Evolutionary conservation across 2,888 invertebrate species (phyloP), one percentile per base, ranked within the genome.

Genomic region (Apotomis turbidana): DNA sequence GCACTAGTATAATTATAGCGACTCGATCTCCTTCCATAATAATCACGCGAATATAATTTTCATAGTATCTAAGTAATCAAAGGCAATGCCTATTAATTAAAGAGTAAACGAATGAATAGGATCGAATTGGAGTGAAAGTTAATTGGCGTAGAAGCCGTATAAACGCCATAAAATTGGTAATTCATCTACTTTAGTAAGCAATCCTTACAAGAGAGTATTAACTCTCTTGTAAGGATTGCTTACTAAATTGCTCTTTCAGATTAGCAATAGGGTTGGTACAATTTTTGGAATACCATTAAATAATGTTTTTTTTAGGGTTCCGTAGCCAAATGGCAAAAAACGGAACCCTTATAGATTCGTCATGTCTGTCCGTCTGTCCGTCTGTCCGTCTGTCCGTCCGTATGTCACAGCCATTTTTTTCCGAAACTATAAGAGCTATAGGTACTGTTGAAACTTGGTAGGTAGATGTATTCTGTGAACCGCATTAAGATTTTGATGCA

Each of bases 201-300:
- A n/a, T n/a, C n/a, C n/a, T n/a, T n/a, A n/a, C n/a, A n/a, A n/a
- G n/a, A n/a, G n/a, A n/a, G n/a, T n/a, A n/a, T n/a, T n/a, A 85
- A 86, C 87, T 83, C 84, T 84, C 85, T 85, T 85, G 83, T 86
- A 84, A 80, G 86, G 85, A 85, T 88, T 86, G 85, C 84, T 78
- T 76, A 71, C 44, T 80, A 84, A 86, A 87, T 87, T 83, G 86
- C 83, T 81, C 74, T 75, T 74, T 74, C 79, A 85, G 85, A 87
- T 88, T 87, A 85, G 83, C 86, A 78, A 27, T 27, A 27, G 27
- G 27, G 27, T 27, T 27, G 27, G 27, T 27, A 27, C 27, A 27
- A 27, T 27, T 27, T 27, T 27, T 27, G 27, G 27, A 27, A 27
- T 27, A 27, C 27, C 27, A 27, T 27, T 27, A 27, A 27, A 27